Base-by-base conservation (phyloP, 2,113 vertebrate genomes). In the Mesoclemmys tuberculata region DNA sequence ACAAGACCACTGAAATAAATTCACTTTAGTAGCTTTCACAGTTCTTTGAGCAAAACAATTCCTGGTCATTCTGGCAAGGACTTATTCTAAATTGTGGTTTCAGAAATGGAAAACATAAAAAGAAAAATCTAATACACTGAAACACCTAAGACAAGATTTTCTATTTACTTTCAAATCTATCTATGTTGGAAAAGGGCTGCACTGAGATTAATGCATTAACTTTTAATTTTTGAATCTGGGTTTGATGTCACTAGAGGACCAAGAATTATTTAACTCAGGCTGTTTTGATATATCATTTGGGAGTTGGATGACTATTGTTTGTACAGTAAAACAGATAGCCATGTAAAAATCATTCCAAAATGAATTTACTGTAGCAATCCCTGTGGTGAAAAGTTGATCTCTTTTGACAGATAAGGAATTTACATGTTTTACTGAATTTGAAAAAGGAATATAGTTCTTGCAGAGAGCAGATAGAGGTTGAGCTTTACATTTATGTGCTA, bases 11-110 rank as follows among this genome's bases (percentile, higher is more conserved):
- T 89, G 90, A 94, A 95, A 94, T 96, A n/a, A 97, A 98, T 96
- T 96, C 92, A 96, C 87, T 97, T 91, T 87, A 90, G 85, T 68
- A 85, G 82, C 84, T 96, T 94, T 97, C 91, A 96, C 61, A 97
- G 89, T 79, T 94, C 82, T 93, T 97, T 97, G 93, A 97, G 95
- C 80, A 97, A 97, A 98, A 95, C 94, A 94, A 97, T 93, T 94
- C 93, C 77, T 96, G 87, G 68, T 78, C 89, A 91, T 83, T 93
- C 80, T 89, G 84, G 87, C 85, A 96, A 96, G 84, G 80, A 87
- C 26, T 94, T 90, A 88, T 84, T 97, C 49, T 92, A 97, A 98
- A 97, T 92, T 97, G 93, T 88, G 38, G 83, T 96, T 64, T 46
- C 78, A 96, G 94, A 97, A 93, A 94, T 93, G 84, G 71, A 94